A percentile compares a stretch with the other conserved stretches of the same genome.
Conservation (phyloP, 2,888 invertebrate species). For the Helicoverpa assulta region DNA sequence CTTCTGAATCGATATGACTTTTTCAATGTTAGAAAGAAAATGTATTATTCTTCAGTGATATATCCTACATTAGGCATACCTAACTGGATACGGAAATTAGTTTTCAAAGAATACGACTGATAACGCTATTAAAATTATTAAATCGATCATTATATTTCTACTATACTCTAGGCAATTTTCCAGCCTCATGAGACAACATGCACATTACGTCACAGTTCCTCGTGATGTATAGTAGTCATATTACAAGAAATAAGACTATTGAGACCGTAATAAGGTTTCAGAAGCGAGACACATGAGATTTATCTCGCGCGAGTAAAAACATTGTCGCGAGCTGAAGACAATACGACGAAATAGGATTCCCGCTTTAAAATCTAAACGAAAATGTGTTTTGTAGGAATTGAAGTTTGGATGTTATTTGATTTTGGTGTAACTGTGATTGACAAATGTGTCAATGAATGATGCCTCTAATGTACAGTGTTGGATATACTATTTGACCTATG, state of each 20-base stretch:
- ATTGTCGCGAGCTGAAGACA: not conserved
- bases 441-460: no score
- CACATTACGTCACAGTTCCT: conserved; percentile 27
- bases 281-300: conserved; percentile 38
- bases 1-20: no score
- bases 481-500: no score
- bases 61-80: no score
- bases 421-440: not conserved
- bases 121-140: no score
- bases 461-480: no score
- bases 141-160: not conserved
- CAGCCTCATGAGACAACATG: conserved; percentile 40
- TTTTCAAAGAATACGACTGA: no score
- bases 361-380: not conserved
- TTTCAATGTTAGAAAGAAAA: no score
- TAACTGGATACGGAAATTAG: no score
- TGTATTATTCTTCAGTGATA: no score
- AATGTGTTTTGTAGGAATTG: not conserved
- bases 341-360: not conserved
- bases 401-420: not conserved
- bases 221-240: conserved; percentile 33
- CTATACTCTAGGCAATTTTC: conserved; percentile 6
- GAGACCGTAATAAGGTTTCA: conserved; percentile 44
- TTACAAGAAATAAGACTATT: conserved; percentile 42
- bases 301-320: conserved; percentile 43